Percentiles rank a stretch among this genome's conserved stretches.
Evolutionary conservation across 37 sponge, comb jelly and placozoan genomes (phyloP).

Genomic region (Crambe crambe): DNA sequence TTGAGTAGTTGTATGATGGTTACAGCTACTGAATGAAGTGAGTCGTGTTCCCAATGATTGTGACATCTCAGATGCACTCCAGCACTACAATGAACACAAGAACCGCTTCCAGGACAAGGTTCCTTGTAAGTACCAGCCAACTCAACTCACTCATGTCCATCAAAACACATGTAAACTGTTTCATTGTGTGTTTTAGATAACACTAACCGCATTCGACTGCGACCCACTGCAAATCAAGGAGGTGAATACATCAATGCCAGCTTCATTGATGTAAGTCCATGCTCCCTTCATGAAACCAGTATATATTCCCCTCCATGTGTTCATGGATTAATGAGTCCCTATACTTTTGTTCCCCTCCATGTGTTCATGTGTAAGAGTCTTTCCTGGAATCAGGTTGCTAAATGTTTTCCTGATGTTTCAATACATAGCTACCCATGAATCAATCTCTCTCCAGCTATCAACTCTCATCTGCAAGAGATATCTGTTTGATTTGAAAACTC

Average conservation of each 20-base stretch:
- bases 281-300: no score
- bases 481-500: no score
- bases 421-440: no score
- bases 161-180: not conserved
- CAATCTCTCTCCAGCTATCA: no score
- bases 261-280: conserved; percentile 70
- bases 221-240: conserved; percentile 20
- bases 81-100: conserved; percentile 62
- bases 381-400: no score
- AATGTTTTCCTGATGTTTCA: no score
- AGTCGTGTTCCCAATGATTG: conserved; percentile 37
- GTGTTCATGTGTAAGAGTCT: no score
- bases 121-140: conserved; percentile 48
- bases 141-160: not conserved
- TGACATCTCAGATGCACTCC: conserved; percentile 52
- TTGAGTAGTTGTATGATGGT: not conserved
- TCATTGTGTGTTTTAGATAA: conserved; percentile 9
- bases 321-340: no score
- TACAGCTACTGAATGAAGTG: conserved; percentile 48
- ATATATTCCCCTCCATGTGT: no score
- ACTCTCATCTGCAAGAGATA: no score
- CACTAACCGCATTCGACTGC: conserved; percentile 13
- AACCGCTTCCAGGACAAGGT: conserved; percentile 48
- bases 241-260: conserved; percentile 83
- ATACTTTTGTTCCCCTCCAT: no score